A percentile compares a stretch with the other conserved stretches of the same genome.
These are phyloP conservation scores for Notoglanidium macrostoma DNA, from an alignment of 2,797 vertebrate genomes.

Conservation along the genomic window DNA sequence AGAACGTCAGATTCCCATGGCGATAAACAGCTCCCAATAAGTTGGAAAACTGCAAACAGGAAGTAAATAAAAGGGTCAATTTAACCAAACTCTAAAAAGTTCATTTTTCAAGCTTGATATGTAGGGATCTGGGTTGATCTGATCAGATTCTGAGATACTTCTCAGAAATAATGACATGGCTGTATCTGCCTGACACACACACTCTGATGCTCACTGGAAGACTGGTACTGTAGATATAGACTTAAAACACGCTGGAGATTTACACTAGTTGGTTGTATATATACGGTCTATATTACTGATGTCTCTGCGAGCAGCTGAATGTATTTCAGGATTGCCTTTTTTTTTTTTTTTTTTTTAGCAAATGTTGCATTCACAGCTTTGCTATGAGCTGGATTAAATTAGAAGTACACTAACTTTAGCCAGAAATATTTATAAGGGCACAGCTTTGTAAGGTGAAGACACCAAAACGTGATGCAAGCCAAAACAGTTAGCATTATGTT, in stretches of 20 bases:
- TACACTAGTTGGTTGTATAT: neutral
- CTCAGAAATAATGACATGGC: neutral
- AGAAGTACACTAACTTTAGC: neutral
- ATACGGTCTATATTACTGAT: neutral
- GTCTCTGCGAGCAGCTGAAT: neutral
- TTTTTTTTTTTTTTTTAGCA: too few species aligned
- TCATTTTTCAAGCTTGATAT: neutral
- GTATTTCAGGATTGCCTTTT: too few species aligned
- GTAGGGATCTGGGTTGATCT: neutral
- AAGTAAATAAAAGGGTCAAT: neutral
- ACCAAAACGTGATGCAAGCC: neutral
- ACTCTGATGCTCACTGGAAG: neutral
- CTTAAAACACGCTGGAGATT: neutral
- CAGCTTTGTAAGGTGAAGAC: neutral
- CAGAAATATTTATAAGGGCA: neutral
- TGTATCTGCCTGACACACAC: neutral
- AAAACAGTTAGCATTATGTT: neutral
- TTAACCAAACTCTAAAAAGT: neutral
- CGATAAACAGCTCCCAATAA: slow-evolving; percentile 92
- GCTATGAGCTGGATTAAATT: neutral
- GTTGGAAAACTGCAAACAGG: slow-evolving; percentile 84
- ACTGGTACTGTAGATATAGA: too few species aligned
- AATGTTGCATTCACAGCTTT: neutral
- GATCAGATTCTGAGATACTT: neutral
- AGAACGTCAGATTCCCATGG: slow-evolving; percentile 88